Conservation (phyloP, 2,888 invertebrate genomes). For the Agrochola litura region DNA sequence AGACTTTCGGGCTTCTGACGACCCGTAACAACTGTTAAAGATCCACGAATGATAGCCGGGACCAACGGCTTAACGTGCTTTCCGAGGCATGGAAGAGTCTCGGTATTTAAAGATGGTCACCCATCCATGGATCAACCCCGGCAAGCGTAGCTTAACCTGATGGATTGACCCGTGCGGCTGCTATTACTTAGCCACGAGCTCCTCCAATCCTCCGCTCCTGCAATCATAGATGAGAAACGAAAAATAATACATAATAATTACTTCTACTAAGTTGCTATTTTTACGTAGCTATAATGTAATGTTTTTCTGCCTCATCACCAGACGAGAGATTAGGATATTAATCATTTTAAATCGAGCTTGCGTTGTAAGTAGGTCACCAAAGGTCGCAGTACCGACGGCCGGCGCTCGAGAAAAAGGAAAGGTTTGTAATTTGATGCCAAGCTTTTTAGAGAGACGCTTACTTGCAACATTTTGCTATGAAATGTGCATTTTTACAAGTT, state of each 20-base stretch:
- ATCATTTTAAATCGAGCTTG: slow-evolving; percentile 63
- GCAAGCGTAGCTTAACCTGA: too few relatives aligned
- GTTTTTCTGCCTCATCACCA: slow-evolving; percentile 55
- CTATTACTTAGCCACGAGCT: too few relatives aligned
- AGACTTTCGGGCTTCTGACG: too few relatives aligned
- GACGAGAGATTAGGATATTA: slow-evolving; percentile 59
- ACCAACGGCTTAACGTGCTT: too few relatives aligned
- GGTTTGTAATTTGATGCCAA: slow-evolving; percentile 11
- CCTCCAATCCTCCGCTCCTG: too few relatives aligned
- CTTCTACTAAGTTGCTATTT: slow-evolving; percentile 16
- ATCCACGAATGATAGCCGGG: too few relatives aligned
- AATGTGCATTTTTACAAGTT: neutral
- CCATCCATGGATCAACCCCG: too few relatives aligned
- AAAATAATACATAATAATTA: neutral
- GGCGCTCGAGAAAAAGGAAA: slow-evolving; percentile 8
- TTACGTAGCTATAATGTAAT: slow-evolving; percentile 19
- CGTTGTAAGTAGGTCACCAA: slow-evolving; percentile 53
- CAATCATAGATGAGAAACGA: neutral
- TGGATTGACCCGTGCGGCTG: too few relatives aligned
- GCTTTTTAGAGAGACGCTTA: slow-evolving; percentile 17
- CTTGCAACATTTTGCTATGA: slow-evolving; percentile 13
- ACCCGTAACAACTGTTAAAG: too few relatives aligned
- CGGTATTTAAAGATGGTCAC: too few relatives aligned
- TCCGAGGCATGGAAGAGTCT: too few relatives aligned
- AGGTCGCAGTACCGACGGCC: slow-evolving; percentile 35